These are phyloP conservation scores for Ochotona princeps DNA, from an alignment of 2,113 vertebrate species.

Conservation along the genomic window DNA sequence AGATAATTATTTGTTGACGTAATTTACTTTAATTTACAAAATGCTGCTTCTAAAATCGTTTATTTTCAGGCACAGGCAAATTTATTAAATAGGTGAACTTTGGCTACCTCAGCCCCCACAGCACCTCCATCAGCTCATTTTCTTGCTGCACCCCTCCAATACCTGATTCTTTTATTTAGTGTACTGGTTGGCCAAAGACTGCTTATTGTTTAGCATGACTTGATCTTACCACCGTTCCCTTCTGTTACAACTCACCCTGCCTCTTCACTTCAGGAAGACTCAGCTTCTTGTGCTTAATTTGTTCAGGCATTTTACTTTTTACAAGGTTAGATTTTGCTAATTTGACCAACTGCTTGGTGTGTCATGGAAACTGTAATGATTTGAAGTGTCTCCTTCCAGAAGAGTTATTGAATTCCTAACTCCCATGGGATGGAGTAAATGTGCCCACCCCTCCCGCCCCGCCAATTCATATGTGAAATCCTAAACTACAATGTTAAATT, in stretches of 20 bases:
- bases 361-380: neutral
- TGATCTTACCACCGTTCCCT: neutral
- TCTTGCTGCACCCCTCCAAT: neutral
- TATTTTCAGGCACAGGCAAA: slow-evolving; percentile 41
- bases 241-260: neutral
- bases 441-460: neutral
- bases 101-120: neutral
- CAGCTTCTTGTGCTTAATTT: neutral
- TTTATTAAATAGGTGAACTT: neutral
- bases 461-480: neutral
- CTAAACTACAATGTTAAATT: neutral
- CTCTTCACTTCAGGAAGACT: neutral
- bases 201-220: rapidly evolving
- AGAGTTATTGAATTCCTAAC: neutral
- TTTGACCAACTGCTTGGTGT: neutral
- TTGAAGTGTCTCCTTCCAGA: neutral
- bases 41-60: slow-evolving; percentile 56
- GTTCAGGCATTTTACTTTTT: neutral
- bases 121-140: neutral
- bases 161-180: neutral
- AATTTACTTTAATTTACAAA: slow-evolving; percentile 72
- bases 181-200: neutral
- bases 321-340: neutral
- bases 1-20: slow-evolving; percentile 62
- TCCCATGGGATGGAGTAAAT: neutral